phyloP scores from a whole-genome alignment of 2,888 invertebrate species.

The Galerucella pusilla region DNA sequence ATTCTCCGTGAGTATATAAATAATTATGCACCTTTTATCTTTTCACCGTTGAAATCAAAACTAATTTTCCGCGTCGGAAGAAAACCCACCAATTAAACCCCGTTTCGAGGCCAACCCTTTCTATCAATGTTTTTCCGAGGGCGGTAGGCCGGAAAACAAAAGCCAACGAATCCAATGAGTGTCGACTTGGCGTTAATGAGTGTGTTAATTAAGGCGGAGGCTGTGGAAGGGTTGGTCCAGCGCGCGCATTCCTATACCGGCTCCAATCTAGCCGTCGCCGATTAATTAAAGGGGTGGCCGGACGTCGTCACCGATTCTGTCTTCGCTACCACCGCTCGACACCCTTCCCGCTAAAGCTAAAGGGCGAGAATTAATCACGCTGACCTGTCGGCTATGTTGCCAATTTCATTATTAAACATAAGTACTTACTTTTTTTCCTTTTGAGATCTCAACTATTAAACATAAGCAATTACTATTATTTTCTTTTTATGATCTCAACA shows the following conservation, averaged over 20 bases:
- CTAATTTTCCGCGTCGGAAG: conserved; percentile 22
- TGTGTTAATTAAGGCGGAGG: conserved; percentile 63
- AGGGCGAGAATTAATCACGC: conserved; percentile 52
- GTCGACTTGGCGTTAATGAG: conserved; percentile 55
- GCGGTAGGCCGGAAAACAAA: conserved; percentile 45
- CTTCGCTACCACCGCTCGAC: conserved; percentile 33
- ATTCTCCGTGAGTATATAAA: no score
- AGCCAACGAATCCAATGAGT: conserved; percentile 44
- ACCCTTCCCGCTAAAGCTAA: conserved; percentile 41
- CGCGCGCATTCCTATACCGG: conserved; percentile 66
- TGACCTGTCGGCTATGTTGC: conserved; percentile 50
- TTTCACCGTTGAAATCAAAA: not conserved
- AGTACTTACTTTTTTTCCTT: not conserved
- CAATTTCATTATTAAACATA: conserved; percentile 10
- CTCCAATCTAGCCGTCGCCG: conserved; percentile 61
- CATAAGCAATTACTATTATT: not conserved
- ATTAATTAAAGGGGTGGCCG: conserved; percentile 64
- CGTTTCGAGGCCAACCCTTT: conserved; percentile 40
- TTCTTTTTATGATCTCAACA: not conserved
- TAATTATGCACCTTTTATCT: no score
- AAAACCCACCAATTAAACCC: conserved; percentile 39
- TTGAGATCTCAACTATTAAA: no score
- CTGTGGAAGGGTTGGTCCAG: conserved; percentile 63
- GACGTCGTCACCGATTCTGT: conserved; percentile 50
- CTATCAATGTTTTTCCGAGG: conserved; percentile 18